phyloP scores from a whole-genome alignment of 2,888 invertebrate genomes.

The Noctua pronuba region DNA sequence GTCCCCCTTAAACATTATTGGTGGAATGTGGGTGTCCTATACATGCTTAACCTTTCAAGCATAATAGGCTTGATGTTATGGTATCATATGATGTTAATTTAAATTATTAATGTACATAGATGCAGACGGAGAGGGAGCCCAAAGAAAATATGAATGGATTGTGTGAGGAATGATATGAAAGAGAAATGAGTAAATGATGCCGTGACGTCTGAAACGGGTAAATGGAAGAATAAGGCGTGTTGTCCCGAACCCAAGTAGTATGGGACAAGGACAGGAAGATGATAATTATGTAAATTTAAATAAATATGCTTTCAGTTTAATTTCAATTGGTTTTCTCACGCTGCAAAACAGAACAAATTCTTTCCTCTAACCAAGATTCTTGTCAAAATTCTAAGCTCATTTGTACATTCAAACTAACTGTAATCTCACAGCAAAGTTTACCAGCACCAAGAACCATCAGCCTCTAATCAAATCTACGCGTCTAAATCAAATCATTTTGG shows the following conservation, averaged over 20 bases:
- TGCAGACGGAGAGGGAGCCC: too few relatives aligned
- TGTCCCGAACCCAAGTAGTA: too few relatives aligned
- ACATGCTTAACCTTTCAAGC: background rate
- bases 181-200: too few relatives aligned
- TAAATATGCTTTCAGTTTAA: background rate
- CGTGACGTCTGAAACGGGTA: too few relatives aligned
- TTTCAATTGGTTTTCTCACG: background rate
- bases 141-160: too few relatives aligned
- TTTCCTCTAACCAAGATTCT: background rate
- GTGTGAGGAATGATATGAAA: too few relatives aligned
- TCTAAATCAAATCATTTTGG: slow-evolving; percentile 62
- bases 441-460: slow-evolving; percentile 45
- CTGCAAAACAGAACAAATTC: background rate
- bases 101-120: too few relatives aligned
- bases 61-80: background rate
- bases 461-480: slow-evolving; percentile 47
- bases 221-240: too few relatives aligned
- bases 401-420: slow-evolving; percentile 27
- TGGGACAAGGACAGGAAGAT: too few relatives aligned
- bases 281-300: too few relatives aligned
- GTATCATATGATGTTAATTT: background rate
- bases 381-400: slow-evolving; percentile 21
- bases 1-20: background rate
- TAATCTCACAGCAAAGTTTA: slow-evolving; percentile 37
- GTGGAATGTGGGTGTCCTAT: background rate